Evolutionary conservation across 2,888 invertebrate genomes (phyloP).

Genomic region (Thera obeliscata): DNA sequence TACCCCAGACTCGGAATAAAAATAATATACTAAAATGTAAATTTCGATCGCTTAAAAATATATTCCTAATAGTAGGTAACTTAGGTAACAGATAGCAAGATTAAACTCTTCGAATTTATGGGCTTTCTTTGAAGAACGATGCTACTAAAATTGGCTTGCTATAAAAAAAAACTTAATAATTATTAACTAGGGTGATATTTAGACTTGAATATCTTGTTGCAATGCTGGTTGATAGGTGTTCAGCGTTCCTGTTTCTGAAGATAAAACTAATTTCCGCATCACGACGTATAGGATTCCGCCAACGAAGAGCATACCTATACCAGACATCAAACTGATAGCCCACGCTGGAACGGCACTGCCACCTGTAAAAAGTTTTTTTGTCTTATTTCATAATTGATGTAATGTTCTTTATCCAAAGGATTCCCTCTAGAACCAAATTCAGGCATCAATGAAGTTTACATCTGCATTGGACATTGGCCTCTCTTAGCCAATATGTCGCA

Average conservation of each 20-base stretch:
- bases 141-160: not conserved
- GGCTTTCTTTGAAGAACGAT: not conserved
- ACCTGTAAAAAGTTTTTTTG: constrained; percentile 68
- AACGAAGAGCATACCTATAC: constrained; percentile 87
- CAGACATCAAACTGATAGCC: constrained; percentile 89
- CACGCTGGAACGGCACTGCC: constrained; percentile 90
- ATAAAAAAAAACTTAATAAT: not conserved
- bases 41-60: not conserved
- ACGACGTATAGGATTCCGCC: constrained; percentile 88
- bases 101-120: not conserved
- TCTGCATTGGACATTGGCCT: too few species aligned
- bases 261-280: constrained; percentile 88
- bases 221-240: constrained; percentile 83
- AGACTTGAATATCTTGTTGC: constrained; percentile 76
- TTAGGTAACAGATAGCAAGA: not conserved
- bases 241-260: constrained; percentile 76
- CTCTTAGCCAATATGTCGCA: too few species aligned
- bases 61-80: too few species aligned
- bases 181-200: constrained; percentile 1
- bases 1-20: too few species aligned
- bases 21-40: constrained; percentile 22
- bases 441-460: too few species aligned
- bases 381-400: too few species aligned
- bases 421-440: too few species aligned
- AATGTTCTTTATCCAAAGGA: too few species aligned